These are phyloP conservation scores for Enteromius radiatus DNA, from an alignment of 2,797 vertebrate species.

Conservation along the genomic window DNA sequence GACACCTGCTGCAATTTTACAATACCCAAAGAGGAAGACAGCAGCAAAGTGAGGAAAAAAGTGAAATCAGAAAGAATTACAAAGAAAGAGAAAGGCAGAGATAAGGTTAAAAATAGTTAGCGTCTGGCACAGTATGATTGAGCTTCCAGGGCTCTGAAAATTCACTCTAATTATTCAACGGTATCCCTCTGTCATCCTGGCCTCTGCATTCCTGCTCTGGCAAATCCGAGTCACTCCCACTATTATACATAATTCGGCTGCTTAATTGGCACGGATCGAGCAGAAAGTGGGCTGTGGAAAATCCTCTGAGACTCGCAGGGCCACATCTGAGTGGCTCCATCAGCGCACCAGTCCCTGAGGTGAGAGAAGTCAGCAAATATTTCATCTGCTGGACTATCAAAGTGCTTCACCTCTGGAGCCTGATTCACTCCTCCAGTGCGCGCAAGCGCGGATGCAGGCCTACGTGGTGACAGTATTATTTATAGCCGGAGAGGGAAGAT, in stretches of 20 bases:
- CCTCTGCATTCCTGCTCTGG: conserved; percentile 81
- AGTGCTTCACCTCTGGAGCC: conserved; percentile 81
- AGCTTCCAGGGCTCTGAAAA: conserved; percentile 88
- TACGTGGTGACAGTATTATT: conserved; percentile 80
- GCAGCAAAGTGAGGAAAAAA: conserved; percentile 50
- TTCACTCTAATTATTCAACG: conserved; percentile 93
- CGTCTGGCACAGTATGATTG: conserved; percentile 83
- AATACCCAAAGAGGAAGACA: conserved; percentile 3
- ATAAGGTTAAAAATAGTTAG: conserved; percentile 88
- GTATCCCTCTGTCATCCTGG: conserved; percentile 89
- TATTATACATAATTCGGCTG: conserved; percentile 98
- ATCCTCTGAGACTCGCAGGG: conserved; percentile 91
- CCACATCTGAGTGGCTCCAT: conserved; percentile 93
- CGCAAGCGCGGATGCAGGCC: conserved; percentile 72
- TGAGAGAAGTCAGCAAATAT: conserved; percentile 92
- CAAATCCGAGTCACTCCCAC: conserved; percentile 88
- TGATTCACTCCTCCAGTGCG: conserved; percentile 76
- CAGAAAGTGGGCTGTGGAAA: conserved; percentile 87
- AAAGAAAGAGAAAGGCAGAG: conserved; percentile 65
- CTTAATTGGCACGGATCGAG: conserved; percentile 92
- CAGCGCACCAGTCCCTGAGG: conserved; percentile 90
- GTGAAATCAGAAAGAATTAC: conserved; percentile 53
- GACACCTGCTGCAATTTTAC: conserved; percentile 61
- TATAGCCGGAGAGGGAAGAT: conserved; percentile 80
- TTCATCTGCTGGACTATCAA: conserved; percentile 84